A percentile compares a stretch with the other conserved stretches of the same genome.
These are phyloP conservation scores for Nomada lathburiana DNA, from an alignment of 2,888 invertebrate species.

Conservation along the genomic window DNA sequence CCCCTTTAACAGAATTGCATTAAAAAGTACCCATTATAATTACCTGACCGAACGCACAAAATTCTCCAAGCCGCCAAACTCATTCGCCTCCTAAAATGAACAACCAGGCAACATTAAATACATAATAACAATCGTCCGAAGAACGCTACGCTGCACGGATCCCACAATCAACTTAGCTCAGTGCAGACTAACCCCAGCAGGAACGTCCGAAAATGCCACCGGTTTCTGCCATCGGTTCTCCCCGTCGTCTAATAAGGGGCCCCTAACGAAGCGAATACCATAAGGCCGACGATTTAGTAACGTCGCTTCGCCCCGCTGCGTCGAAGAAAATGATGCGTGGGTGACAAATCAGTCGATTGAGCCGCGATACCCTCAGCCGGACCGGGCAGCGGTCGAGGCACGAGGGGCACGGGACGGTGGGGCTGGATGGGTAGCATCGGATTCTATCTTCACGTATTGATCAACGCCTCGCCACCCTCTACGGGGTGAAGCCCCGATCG, in stretches of 20 bases:
- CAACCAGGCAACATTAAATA: no score
- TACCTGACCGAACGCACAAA: no score
- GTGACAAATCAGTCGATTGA: slow-evolving; percentile 83
- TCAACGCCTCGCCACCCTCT: slow-evolving; percentile 83
- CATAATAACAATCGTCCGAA: no score
- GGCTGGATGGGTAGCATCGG: slow-evolving; percentile 83
- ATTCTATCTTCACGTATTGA: slow-evolving; percentile 85
- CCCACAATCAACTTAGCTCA: no score
- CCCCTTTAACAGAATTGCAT: no score
- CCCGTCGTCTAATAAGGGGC: slow-evolving; percentile 50
- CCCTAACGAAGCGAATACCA: slow-evolving; percentile 58
- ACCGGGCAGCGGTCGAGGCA: slow-evolving; percentile 73
- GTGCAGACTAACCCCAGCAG: background rate
- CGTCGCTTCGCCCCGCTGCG: slow-evolving; percentile 42
- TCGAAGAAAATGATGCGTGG: slow-evolving; percentile 81
- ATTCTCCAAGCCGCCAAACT: no score
- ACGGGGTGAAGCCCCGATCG: slow-evolving; percentile 77
- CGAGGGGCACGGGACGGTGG: slow-evolving; percentile 52
- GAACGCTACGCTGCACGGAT: no score
- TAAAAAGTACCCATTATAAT: no score
- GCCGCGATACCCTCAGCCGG: slow-evolving; percentile 78
- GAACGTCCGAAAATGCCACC: slow-evolving; percentile 33
- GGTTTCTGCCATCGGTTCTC: slow-evolving; percentile 29
- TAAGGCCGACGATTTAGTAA: slow-evolving; percentile 47
- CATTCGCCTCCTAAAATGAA: no score